Percentiles rank a stretch among this genome's conserved stretches.
phyloP scores from a whole-genome alignment of 2,113 vertebrate species.

The Lates calcarifer region DNA sequence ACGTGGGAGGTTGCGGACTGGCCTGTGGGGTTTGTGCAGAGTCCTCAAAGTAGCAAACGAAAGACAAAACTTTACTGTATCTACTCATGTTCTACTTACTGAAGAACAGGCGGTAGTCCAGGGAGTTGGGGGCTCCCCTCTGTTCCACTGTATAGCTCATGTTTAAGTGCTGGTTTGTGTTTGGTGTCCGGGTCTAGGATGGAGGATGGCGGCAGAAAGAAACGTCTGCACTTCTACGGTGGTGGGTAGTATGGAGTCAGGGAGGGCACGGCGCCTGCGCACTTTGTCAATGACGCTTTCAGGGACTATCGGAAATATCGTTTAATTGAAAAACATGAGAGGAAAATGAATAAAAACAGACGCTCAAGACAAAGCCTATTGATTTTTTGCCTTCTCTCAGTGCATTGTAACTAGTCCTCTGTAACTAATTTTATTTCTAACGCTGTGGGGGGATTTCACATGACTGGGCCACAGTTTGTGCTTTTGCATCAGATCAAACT shows the following conservation, averaged over 20 bases:
- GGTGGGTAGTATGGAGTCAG: fast-evolving
- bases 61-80: not conserved
- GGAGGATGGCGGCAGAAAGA: constrained; percentile 53
- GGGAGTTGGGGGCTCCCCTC: constrained; percentile 87
- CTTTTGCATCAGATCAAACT: no score
- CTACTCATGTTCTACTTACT: constrained; percentile 84
- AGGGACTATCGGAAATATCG: not conserved
- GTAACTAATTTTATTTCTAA: no score
- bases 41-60: not conserved
- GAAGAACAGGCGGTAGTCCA: constrained; percentile 90
- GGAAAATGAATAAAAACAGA: no score
- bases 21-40: not conserved
- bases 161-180: constrained; percentile 27
- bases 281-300: constrained; percentile 5
- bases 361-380: no score
- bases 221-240: not conserved
- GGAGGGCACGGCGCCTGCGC: constrained; percentile 57
- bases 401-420: no score
- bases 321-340: no score
- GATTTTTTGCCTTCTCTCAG: no score
- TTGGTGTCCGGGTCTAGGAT: not conserved
- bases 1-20: constrained; percentile 72
- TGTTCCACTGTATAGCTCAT: constrained; percentile 89
- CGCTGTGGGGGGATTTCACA: no score
- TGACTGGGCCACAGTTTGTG: no score